Evolutionary conservation across 1,140 invertebrate species (phyloP).

Genomic region (Pomacea maculata): DNA sequence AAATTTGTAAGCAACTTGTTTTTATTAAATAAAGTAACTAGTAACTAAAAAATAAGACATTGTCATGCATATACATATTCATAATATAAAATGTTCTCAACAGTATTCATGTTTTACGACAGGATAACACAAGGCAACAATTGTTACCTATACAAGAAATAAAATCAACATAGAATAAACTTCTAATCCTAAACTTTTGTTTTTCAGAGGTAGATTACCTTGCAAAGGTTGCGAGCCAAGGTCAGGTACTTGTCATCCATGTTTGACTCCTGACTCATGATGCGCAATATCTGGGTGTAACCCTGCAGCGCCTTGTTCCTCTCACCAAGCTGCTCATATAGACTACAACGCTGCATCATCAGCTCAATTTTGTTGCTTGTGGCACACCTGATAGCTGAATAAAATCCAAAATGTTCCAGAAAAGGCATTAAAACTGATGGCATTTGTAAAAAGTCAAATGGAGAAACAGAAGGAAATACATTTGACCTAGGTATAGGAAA

Average conservation of each 20-base stretch:
- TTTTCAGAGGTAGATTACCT: slow-evolving; percentile 50
- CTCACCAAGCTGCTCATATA: slow-evolving; percentile 78
- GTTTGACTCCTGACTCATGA: slow-evolving; percentile 71
- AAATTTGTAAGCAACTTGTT: not conserved
- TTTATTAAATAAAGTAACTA: not conserved
- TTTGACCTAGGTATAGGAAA: too few species aligned
- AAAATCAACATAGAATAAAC: not conserved
- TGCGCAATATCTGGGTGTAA: slow-evolving; percentile 77
- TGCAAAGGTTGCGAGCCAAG: slow-evolving; percentile 79
- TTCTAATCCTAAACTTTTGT: not conserved
- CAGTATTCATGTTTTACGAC: too few species aligned
- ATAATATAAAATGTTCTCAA: too few species aligned
- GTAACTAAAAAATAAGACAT: too few species aligned
- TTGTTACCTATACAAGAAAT: not conserved
- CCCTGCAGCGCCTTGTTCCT: slow-evolving; percentile 76
- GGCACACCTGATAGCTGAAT: slow-evolving; percentile 61
- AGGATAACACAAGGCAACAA: not conserved
- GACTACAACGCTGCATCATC: slow-evolving; percentile 77
- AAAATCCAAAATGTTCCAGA: not conserved
- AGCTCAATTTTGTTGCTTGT: slow-evolving; percentile 72
- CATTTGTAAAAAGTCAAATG: too few species aligned
- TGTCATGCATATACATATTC: too few species aligned
- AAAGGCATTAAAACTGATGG: not conserved
- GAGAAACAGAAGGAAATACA: too few species aligned
- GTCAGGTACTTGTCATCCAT: slow-evolving; percentile 74